Base-by-base conservation (phyloP, 2,888 invertebrate genomes). In the Beris morrisii region DNA sequence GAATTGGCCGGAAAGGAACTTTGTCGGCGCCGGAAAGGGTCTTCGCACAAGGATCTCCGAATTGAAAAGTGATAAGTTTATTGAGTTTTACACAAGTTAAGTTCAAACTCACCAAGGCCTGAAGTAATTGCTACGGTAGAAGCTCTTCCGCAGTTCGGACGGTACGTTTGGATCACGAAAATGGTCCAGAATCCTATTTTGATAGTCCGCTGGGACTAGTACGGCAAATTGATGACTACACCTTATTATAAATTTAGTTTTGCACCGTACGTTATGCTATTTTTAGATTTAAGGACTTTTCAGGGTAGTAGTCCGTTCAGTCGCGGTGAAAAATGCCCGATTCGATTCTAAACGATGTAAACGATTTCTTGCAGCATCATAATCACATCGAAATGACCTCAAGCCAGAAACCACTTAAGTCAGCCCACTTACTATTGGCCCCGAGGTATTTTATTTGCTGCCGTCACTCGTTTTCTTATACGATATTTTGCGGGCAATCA, bases 21-120 rank as follows among this genome's bases (percentile, higher is more conserved):
- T 5, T 38, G 38, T 38, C 9, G 9, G 38, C 2, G 22, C 22
- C 22, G 38, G 38, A 38, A 38, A 7, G 38, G 9, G 38, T 22
- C 22, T 22, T 38, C 38, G 38, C 32, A 7, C 31, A 31, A 28
- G 32, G 54, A 31, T 54, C n/a, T 6, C 22, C 22, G 31, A 6
- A 31, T 56, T 56, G 56, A 11, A 56, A 56, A 56, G 13, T 56
- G 44, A 56, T 56, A 56, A 56, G 43, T 56, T 56, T 43, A 32
- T n/a, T 11, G 31, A 56, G 43, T 56, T 43, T 13, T 38, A 56
- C 32, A 9, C 43, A 56, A 32, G 22, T 43, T 31, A 38, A 56
- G 31, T 2, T n/a, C n/a, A 43, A 9, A 43, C 56, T 43, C 31
- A 22, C 22, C 3, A 13, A 43, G 15, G 5, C 13, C 43, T 7